Evolutionary conservation across 2,797 vertebrate species (phyloP), one percentile per base, ranked within the genome.

Genomic region (Jordanella pulchra): DNA sequence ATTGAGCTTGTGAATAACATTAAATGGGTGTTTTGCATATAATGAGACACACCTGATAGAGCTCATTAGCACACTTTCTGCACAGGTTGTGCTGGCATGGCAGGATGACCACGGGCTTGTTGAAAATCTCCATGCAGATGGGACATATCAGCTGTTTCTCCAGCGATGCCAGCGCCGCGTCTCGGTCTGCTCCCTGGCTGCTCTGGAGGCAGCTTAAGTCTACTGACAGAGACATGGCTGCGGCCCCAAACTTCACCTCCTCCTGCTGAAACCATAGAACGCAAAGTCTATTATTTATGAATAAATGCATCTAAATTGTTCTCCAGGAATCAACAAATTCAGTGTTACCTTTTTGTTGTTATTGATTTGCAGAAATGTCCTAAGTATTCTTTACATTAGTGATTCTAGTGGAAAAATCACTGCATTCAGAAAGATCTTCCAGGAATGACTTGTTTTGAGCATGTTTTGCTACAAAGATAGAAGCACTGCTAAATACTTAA

Each of bases 11-110:
- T n/a, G 51, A 3, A 44, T n/a, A 50, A 28, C 63, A 23, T 45
- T 6, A 11, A n/a, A 48, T 17, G 17, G 4, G 47, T 4, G 47
- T 17, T 4, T 18, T 61, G 42, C n/a, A 11, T 4, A 7, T 44
- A 1, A 28, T 42, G 3, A 18, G 10, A 3, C 45, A 23, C 9
- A 90, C 90, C 94, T 94, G 93, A 86, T 94, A 95, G 35, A 95
- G 92, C 65, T 94, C 92, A 65, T 95, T 95, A 68, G 95, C 95
- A 81, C 95, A 95, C 85, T 93, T 95, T 65, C 94, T 91, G 78
- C 95, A 95, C 32, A 99, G 95, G 87, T 99, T 99, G 88, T 99
- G 98, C 84, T 99, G 96, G 50, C 98, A 99, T 14, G 98, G 97
- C 78, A 99, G 94, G 86, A 99, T 99, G 60, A 99, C 97, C 90